A percentile compares a stretch with the other conserved stretches of the same genome.
phyloP scores from a whole-genome alignment of 2,113 vertebrate genomes.

The Melospiza georgiana region DNA sequence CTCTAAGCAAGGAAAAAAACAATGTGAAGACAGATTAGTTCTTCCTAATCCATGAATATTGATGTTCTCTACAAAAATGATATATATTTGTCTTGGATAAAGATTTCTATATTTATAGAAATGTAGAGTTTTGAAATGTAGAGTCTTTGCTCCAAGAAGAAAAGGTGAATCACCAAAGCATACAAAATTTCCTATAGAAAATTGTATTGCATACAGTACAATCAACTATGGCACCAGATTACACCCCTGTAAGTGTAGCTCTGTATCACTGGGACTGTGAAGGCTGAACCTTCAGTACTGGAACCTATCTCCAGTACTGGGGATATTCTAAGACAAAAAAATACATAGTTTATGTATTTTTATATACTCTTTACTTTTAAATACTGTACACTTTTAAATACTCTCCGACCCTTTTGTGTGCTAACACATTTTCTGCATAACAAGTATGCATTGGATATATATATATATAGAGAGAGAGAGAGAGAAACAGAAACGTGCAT shows the following conservation, averaged over 20 bases:
- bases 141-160: not conserved
- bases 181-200: not conserved
- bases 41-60: not conserved
- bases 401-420: not conserved
- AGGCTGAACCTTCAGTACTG: not conserved
- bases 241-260: not conserved
- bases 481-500: not conserved
- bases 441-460: not conserved
- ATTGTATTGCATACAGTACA: not conserved
- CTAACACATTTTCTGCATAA: not conserved
- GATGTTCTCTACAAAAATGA: not conserved
- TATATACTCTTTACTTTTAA: too few relatives aligned
- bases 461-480: too few relatives aligned
- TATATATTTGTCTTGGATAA: not conserved
- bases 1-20: not conserved
- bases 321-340: not conserved
- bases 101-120: not conserved
- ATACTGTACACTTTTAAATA: not conserved
- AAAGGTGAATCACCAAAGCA: not conserved
- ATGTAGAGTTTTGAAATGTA: not conserved
- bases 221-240: not conserved
- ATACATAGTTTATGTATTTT: not conserved
- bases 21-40: not conserved
- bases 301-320: not conserved
- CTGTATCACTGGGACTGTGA: not conserved